These are phyloP conservation scores for Stomorhina lunata DNA, from an alignment of 2,888 invertebrate genomes.

Conservation along the genomic window DNA sequence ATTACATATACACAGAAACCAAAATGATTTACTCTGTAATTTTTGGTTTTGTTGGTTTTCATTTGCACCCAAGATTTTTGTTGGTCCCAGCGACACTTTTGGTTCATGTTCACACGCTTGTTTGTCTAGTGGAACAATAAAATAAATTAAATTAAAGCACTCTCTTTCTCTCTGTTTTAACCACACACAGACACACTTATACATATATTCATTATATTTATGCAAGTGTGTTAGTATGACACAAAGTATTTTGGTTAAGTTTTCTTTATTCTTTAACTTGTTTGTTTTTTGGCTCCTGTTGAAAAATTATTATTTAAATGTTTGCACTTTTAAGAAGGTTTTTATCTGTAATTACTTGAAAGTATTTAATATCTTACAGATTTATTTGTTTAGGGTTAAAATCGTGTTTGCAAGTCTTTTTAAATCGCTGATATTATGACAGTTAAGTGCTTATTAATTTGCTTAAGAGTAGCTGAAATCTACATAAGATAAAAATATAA, in stretches of 20 bases:
- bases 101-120: constrained; percentile 48
- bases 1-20: not conserved
- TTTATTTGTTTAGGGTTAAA: constrained; percentile 4
- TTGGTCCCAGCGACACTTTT: constrained; percentile 21
- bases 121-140: constrained; percentile 52
- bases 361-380: not conserved
- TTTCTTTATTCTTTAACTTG: not conserved
- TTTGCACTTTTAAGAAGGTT: not conserved
- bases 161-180: not conserved
- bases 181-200: not conserved
- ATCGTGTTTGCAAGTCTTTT: not conserved
- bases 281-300: not conserved
- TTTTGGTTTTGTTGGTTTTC: constrained; percentile 41
- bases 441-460: no score
- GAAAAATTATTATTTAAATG: not conserved
- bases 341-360: not conserved
- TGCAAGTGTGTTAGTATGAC: not conserved
- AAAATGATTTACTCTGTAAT: constrained; percentile 45
- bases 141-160: constrained; percentile 53
- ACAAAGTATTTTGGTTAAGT: not conserved
- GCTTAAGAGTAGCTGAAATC: no score
- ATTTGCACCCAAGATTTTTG: not conserved
- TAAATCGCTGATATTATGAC: not conserved
- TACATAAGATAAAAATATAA: no score
- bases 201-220: not conserved